A percentile compares a stretch with the other conserved stretches of the same genome.
phyloP scores from a whole-genome alignment of 2,113 vertebrate genomes.

The Euleptes europaea region DNA sequence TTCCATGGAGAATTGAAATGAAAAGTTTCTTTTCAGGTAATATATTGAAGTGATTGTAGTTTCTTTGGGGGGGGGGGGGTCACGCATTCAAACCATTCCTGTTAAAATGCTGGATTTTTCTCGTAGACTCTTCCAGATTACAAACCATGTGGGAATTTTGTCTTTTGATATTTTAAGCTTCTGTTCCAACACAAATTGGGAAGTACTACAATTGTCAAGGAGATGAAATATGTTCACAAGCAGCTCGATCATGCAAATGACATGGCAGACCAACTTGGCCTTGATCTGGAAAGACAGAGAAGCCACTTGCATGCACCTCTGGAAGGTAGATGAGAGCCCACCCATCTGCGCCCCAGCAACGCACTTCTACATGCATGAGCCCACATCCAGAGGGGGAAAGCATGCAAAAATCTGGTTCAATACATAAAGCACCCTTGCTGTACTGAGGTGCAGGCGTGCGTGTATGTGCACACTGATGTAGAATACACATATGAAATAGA shows the following conservation, averaged over 20 bases:
- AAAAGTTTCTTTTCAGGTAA: not conserved
- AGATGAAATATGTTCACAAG: not conserved
- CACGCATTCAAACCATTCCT: not conserved
- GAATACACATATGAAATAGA: not conserved
- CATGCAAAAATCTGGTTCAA: slow-evolving; percentile 7
- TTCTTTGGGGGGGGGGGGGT: not conserved
- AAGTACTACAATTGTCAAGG: not conserved
- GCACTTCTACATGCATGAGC: not conserved
- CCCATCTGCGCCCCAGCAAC: not conserved
- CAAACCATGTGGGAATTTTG: not conserved
- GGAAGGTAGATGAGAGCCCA: not conserved
- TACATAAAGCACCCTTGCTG: not conserved
- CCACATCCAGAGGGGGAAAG: not conserved
- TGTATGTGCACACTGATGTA: not conserved
- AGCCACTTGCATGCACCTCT: not conserved
- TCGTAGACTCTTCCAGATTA: not conserved
- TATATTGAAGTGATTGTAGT: not conserved
- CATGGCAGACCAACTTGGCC: not conserved
- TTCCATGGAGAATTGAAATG: not conserved
- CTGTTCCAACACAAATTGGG: not conserved
- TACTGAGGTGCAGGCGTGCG: not conserved
- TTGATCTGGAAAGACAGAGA: not conserved
- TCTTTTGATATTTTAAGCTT: not conserved
- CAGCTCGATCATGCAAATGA: not conserved
- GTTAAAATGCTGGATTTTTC: not conserved